phyloP scores from a whole-genome alignment of 2,888 invertebrate genomes.

The Dilophus febrilis region DNA sequence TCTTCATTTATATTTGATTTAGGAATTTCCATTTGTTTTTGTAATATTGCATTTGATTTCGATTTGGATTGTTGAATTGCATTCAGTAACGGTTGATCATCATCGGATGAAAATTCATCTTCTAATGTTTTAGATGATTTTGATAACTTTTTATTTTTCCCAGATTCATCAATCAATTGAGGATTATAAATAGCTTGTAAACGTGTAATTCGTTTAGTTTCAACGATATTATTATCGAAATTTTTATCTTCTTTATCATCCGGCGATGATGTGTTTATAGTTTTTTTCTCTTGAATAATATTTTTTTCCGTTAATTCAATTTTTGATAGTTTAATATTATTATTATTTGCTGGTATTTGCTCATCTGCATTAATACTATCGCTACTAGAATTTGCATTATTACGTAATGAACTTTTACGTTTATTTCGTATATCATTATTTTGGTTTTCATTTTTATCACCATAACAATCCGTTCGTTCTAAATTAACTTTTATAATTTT shows the following conservation, averaged over 20 bases:
- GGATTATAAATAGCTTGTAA: constrained; percentile 9
- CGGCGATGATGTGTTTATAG: too few species aligned
- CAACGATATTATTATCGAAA: constrained; percentile 11
- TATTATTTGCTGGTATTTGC: not conserved
- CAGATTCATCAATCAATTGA: constrained; percentile 9
- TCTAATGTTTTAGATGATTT: not conserved
- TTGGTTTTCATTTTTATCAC: constrained; percentile 5
- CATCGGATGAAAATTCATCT: constrained; percentile 34
- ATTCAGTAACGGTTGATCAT: constrained; percentile 31
- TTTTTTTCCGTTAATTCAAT: too few species aligned
- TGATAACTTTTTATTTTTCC: constrained; percentile 7
- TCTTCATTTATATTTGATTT: too few species aligned
- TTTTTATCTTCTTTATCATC: constrained; percentile 9
- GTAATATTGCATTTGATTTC: constrained; percentile 8
- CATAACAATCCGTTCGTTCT: too few species aligned
- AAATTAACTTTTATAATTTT: too few species aligned
- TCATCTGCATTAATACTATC: not conserved
- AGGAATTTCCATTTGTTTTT: too few species aligned
- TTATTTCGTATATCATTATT: constrained; percentile 2
- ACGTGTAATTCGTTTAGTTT: constrained; percentile 7
- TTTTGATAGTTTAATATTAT: not conserved
- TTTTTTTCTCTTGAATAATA: too few species aligned
- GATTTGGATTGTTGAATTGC: constrained; percentile 16
- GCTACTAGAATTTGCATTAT: not conserved
- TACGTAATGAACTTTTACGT: constrained; percentile 5